Percentiles rank a stretch among this genome's conserved stretches.
Evolutionary conservation across 2,888 invertebrate genomes (phyloP).

Genomic region (Tetramorium bicarinatum): DNA sequence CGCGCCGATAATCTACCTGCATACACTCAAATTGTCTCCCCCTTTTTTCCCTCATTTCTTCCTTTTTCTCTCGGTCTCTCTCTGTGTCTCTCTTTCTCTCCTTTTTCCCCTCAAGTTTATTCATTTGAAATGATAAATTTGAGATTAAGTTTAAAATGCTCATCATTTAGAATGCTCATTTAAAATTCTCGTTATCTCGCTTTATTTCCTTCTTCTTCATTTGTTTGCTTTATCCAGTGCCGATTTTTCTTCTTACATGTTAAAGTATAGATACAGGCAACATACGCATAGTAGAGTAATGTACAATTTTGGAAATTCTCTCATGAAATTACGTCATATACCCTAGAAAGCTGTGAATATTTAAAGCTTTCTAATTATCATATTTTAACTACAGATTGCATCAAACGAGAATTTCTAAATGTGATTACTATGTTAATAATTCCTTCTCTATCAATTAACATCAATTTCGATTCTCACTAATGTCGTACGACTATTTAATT

Average conservation of each 20-base stretch:
- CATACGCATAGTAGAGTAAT: no score
- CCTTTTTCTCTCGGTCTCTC: neutral
- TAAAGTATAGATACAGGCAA: neutral
- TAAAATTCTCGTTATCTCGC: neutral
- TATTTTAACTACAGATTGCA: neutral
- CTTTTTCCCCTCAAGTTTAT: neutral
- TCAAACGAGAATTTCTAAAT: neutral
- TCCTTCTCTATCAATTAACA: neutral
- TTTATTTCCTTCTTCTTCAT: neutral
- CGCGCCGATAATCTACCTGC: conserved; percentile 31
- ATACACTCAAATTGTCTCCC: neutral
- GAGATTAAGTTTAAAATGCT: neutral
- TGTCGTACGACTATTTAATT: neutral
- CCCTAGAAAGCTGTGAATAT: neutral
- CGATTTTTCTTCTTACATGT: neutral
- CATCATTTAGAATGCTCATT: neutral
- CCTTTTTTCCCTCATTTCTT: neutral
- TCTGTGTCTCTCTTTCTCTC: neutral
- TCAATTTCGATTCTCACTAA: neutral
- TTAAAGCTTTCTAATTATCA: neutral
- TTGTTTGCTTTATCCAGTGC: neutral
- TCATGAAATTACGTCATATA: neutral
- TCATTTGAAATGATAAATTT: conserved; percentile 4
- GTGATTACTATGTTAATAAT: conserved; percentile 11
- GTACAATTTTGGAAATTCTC: neutral